Percentiles rank a stretch among this genome's conserved stretches.
phyloP scores from a whole-genome alignment of 2,888 invertebrate species.

The Amblyteles armatorius region DNA sequence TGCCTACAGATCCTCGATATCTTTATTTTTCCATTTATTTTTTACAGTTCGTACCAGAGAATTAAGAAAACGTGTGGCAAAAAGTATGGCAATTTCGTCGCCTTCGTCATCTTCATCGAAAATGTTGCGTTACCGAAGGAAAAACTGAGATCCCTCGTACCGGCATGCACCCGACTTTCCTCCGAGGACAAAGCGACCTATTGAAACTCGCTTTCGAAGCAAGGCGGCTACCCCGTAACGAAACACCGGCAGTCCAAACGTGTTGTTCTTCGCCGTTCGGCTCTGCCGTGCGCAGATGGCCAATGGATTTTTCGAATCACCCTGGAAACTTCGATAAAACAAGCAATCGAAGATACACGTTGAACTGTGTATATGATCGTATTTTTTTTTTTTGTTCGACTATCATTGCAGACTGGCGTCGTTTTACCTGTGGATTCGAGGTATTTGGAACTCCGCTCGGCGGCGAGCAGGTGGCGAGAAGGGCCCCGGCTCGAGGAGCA shows the following conservation, averaged over 20 bases:
- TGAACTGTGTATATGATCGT: neutral
- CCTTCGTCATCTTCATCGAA: neutral
- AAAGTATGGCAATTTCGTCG: neutral
- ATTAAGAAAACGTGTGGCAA: neutral
- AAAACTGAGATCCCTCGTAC: constrained; percentile 58
- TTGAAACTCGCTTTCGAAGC: constrained; percentile 77
- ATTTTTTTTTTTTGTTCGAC: neutral
- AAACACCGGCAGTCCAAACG: constrained; percentile 43
- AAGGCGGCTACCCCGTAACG: constrained; percentile 28
- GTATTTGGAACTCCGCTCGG: constrained; percentile 61
- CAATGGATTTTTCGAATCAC: neutral
- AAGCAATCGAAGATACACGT: neutral
- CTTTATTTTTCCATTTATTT: neutral
- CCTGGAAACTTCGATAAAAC: neutral
- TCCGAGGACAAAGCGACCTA: constrained; percentile 81
- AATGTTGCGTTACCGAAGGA: constrained; percentile 41
- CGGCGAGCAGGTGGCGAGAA: constrained; percentile 79
- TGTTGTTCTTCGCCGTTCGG: neutral
- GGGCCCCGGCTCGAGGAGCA: constrained; percentile 63
- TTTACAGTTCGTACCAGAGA: neutral
- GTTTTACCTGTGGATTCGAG: constrained; percentile 35
- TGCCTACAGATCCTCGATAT: constrained; percentile 8
- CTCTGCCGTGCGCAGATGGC: neutral
- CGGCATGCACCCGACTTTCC: constrained; percentile 77
- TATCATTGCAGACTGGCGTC: neutral